phyloP scores from a whole-genome alignment of 2,888 invertebrate species.

The Rapana venosa region DNA sequence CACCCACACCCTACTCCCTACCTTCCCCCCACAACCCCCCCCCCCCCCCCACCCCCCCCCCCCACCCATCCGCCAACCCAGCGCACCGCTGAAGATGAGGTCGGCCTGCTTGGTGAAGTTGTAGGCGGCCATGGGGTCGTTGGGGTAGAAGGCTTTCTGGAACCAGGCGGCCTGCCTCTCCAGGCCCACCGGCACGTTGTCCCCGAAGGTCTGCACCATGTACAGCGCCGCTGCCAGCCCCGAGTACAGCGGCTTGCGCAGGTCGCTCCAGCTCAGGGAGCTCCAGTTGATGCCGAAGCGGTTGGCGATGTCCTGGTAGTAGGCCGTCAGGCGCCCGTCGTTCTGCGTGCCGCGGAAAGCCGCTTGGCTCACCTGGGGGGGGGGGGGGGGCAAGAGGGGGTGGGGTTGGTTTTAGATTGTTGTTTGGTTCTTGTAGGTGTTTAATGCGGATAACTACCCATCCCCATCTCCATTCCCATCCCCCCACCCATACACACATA shows the following conservation, averaged over 20 bases:
- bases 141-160: conserved; percentile 47
- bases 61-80: no score
- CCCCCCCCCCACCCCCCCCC: no score
- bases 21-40: no score
- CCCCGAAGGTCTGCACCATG: conserved; percentile 47
- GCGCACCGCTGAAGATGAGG: conserved; percentile 56
- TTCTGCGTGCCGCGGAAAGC: conserved; percentile 55
- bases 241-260: conserved; percentile 65
- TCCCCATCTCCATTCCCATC: no score
- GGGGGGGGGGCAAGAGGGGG: not conserved
- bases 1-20: no score
- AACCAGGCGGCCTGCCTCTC: conserved; percentile 63
- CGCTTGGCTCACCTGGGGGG: conserved; percentile 54
- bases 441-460: no score
- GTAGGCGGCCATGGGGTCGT: conserved; percentile 48
- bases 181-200: conserved; percentile 52
- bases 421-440: not conserved
- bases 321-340: conserved; percentile 30
- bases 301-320: conserved; percentile 48
- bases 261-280: conserved; percentile 58
- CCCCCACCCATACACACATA: no score
- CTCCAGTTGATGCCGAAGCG: conserved; percentile 63
- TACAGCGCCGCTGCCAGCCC: conserved; percentile 64
- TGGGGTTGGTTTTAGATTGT: not conserved
- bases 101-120: conserved; percentile 58